Base-by-base conservation (phyloP, 1,140 invertebrate species). In the Tetramorium simillimum region DNA sequence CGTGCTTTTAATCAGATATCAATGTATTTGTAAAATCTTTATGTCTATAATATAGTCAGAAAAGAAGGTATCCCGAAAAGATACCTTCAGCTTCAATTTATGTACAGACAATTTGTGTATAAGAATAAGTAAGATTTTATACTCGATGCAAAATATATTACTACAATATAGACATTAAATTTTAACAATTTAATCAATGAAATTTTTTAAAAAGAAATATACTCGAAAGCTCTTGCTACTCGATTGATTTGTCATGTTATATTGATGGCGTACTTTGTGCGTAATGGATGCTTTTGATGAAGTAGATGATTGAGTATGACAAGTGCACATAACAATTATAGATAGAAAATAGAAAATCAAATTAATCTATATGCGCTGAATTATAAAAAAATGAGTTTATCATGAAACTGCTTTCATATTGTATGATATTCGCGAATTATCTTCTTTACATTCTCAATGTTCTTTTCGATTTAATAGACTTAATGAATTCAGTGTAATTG, bases 31-130 rank as follows among this genome's bases (percentile, higher is more conserved):
- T 89, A 91, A 88, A 86, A n/a, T 77, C 73, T 93, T 93, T 80
- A 94, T 94, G 86, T 92, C 93, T 86, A 94, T 93, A 92, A 94
- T 90, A 92, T 93, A 87, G 69, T 85, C 24, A 82, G 10, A 53
- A 58, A 69, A 77, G 67, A 21, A 89, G 43, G 51, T 53, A 53
- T 51, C 72, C 82, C 86, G 72, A 78, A 86, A 73, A 46, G 78
- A n/a, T 63, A 81, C 43, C 56, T 80, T 65, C 60, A 76, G 87
- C 82, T 67, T 81, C 67, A 86, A 88, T 87, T 89, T 92, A 86
- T 93, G 90, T 92, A 92, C 86, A 93, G 88, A 92, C n/a, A n/a
- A 90, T 81, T 87, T 88, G 51, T 92, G 62, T 91, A 90, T 86
- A 88, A 88, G 65, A 62, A 75, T 90, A 91, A 91, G 63, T 81